These are phyloP conservation scores for Caenorhabditis uteleia DNA, from an alignment of 2,888 invertebrate genomes.

Conservation along the genomic window DNA sequence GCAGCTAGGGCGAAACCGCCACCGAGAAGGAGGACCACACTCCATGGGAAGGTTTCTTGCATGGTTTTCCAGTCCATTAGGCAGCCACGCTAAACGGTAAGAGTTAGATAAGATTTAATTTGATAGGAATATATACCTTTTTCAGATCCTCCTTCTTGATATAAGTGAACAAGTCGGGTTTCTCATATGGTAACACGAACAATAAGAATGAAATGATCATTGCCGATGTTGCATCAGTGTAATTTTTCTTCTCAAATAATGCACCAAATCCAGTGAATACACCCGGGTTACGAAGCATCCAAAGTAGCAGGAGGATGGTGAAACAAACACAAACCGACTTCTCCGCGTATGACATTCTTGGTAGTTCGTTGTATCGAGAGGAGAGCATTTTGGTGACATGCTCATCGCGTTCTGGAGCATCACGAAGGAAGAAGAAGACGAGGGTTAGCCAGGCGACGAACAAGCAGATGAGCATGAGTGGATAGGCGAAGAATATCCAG, in stretches of 20 bases:
- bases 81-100: conserved; percentile 71
- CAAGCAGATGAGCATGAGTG: conserved; percentile 56
- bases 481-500: conserved; percentile 65
- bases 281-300: conserved; percentile 88
- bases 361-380: conserved; percentile 55
- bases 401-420: conserved; percentile 54
- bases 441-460: conserved; percentile 51
- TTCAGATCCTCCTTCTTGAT: conserved; percentile 48
- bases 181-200: conserved; percentile 82
- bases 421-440: conserved; percentile 49
- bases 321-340: conserved; percentile 73
- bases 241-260: conserved; percentile 49
- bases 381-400: conserved; percentile 57
- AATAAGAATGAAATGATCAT: conserved; percentile 83
- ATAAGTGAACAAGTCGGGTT: conserved; percentile 70
- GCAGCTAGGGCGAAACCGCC: conserved; percentile 68
- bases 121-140: conserved; percentile 14
- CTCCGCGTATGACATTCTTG: conserved; percentile 64
- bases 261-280: conserved; percentile 75
- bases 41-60: conserved; percentile 65
- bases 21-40: conserved; percentile 63
- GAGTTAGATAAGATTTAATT: conserved; percentile 3
- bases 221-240: conserved; percentile 75
- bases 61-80: conserved; percentile 67
- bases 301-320: conserved; percentile 81